Base-by-base conservation (phyloP, 2,113 vertebrate genomes). In the Anguilla rostrata region DNA sequence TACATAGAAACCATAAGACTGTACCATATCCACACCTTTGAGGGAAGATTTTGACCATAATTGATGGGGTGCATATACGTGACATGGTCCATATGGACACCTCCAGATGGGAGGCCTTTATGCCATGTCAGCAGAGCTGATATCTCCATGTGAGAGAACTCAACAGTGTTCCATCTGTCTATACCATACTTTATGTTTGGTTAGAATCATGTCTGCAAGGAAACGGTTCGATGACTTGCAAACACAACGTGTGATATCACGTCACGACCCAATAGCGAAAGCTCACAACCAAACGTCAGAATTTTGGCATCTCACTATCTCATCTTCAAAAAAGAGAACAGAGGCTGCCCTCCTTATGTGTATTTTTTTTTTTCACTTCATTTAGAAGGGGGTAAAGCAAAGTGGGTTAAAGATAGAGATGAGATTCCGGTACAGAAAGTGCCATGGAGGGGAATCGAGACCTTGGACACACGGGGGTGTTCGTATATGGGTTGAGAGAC, bases 121-220 rank as follows among this genome's bases (percentile, higher is more conserved):
- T 22, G 78, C 6, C 34, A 18, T 41, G 8, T 18, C 78, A 39
- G 39, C 78, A 40, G 78, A 16, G 39, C 78, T 80, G 29, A 7
- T 79, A 46, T n/a, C 34, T 29, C 78, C 34, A 20, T 80, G 15
- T 16, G 78, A 80, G 39, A 41, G 18, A 80, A 20, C 78, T 80
- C 78, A n/a, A 40, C 15, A 41, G 14, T 56, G 49, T 53, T 29
- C 81, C 81, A 82, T 82, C 43, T 82, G 81, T 56, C 81, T 53
- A 22, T 5, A 80, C 75, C 0, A 78, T 29, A 29, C 4, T 26
- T 75, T 75, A n/a, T n/a, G n/a, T 66, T 66, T 66, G 60, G 71
- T 29, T 41, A 11, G 39, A 43, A 43, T 11, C 80, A 43, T 20
- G 16, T 41, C 79, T 6, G 39, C 15, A 11, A 81, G 15, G 2